Percentiles rank a stretch among this genome's conserved stretches.
phyloP scores from a whole-genome alignment of 2,888 invertebrate genomes.

The Abscondita cerata region DNA sequence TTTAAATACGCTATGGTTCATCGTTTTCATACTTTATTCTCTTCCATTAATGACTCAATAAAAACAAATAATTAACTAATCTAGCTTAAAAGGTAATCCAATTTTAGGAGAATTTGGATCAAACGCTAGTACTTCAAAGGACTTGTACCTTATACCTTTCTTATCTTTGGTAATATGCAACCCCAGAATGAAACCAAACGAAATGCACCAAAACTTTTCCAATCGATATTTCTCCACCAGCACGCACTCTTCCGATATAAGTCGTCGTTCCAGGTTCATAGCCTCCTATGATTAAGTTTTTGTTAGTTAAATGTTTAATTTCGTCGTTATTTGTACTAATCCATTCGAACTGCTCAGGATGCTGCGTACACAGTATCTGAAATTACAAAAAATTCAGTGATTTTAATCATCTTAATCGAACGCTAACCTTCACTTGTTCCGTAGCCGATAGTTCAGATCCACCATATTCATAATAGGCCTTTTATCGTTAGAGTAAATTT shows the following conservation, averaged over 20 bases:
- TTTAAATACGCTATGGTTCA: no score
- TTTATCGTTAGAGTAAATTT: constrained; percentile 12
- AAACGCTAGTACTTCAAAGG: constrained; percentile 18
- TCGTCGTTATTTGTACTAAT: constrained; percentile 15
- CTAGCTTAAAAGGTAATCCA: constrained; percentile 10
- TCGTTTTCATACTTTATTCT: no score
- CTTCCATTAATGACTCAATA: no score
- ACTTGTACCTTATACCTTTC: not conserved
- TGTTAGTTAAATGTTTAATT: constrained; percentile 14
- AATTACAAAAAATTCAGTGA: not conserved
- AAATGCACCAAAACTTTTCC: constrained; percentile 17
- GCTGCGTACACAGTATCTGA: constrained; percentile 25
- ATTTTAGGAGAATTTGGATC: constrained; percentile 11
- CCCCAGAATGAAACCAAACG: constrained; percentile 5
- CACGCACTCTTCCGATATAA: constrained; percentile 20
- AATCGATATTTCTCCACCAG: constrained; percentile 15
- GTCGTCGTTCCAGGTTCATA: constrained; percentile 20
- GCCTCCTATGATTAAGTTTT: constrained; percentile 18
- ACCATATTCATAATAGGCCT: constrained; percentile 21
- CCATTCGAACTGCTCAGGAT: constrained; percentile 26
- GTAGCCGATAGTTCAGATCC: constrained; percentile 7
- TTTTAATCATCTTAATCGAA: no score
- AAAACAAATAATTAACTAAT: no score
- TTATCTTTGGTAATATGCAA: constrained; percentile 13
- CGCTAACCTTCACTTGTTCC: constrained; percentile 19